Evolutionary conservation across 2,797 vertebrate species (phyloP).

Genomic region (Molossus alvarezi): DNA sequence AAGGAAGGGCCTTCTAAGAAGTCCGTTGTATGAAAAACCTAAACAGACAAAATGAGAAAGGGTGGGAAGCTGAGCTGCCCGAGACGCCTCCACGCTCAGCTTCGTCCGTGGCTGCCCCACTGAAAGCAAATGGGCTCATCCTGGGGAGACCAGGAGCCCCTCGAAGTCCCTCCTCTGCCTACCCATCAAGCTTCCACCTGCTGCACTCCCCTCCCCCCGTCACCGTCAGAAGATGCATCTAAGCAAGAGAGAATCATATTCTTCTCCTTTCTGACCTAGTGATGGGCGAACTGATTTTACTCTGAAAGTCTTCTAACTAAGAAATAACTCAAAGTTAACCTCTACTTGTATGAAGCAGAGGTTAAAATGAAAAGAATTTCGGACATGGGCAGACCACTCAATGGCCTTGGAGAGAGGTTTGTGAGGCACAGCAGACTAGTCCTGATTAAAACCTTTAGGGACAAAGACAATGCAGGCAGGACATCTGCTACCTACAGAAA

Average conservation of each 20-base stretch:
- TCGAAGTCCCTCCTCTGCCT: neutral
- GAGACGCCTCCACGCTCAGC: neutral
- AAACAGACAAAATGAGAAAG: slow-evolving; percentile 73
- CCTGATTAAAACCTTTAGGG: neutral
- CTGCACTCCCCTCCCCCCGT: neutral
- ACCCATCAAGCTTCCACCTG: neutral
- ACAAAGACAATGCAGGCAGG: neutral
- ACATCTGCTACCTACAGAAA: neutral
- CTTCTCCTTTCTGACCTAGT: neutral
- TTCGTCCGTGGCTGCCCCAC: neutral
- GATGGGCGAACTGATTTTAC: neutral
- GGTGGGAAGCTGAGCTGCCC: slow-evolving; percentile 50
- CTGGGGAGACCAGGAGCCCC: neutral
- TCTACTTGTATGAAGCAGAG: slow-evolving; percentile 30
- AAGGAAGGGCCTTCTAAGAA: slow-evolving; percentile 77
- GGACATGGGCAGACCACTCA: neutral
- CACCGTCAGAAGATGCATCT: neutral
- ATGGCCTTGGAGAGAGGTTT: neutral
- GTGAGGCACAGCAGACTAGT: neutral
- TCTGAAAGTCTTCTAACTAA: slow-evolving; percentile 32
- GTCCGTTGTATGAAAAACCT: slow-evolving; percentile 66
- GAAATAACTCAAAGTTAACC: slow-evolving; percentile 1
- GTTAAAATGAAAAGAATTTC: slow-evolving; percentile 18
- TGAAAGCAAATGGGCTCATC: neutral
- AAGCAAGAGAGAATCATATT: neutral